A percentile compares a stretch with the other conserved stretches of the same genome.
phyloP scores from a whole-genome alignment of 2,888 invertebrate genomes.

The Drosophila birchii region DNA sequence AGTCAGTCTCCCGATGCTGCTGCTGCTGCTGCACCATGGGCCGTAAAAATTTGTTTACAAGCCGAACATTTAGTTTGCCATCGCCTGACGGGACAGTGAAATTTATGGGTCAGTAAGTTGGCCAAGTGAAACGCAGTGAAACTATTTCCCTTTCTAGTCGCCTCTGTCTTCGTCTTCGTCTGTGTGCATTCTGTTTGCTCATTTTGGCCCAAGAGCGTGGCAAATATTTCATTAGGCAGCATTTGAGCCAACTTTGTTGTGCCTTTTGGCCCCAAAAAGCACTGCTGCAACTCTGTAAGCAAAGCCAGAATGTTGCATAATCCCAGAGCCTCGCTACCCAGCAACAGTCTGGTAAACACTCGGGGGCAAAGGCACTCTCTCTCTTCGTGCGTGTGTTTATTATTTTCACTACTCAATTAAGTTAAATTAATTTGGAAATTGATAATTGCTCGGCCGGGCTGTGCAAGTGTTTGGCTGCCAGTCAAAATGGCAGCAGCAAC shows the following conservation, averaged over 20 bases:
- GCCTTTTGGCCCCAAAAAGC: slow-evolving; percentile 59
- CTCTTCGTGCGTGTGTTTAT: slow-evolving; percentile 62
- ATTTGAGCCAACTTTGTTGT: slow-evolving; percentile 69
- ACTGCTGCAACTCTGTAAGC: slow-evolving; percentile 62
- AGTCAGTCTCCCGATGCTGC: slow-evolving; percentile 9
- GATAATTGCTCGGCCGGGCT: slow-evolving; percentile 67
- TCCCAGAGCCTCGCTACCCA: slow-evolving; percentile 15
- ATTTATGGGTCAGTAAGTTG: slow-evolving; percentile 80
- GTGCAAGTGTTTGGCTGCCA: slow-evolving; percentile 51
- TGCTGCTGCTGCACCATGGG: slow-evolving; percentile 58
- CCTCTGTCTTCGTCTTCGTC: slow-evolving; percentile 25
- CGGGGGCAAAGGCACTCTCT: slow-evolving; percentile 22
- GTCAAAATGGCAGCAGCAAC: slow-evolving; percentile 53
- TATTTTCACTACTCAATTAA: slow-evolving; percentile 80
- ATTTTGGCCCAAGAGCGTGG: slow-evolving; percentile 74
- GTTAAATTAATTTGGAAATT: slow-evolving; percentile 81
- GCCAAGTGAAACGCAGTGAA: slow-evolving; percentile 57
- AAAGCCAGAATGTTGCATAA: slow-evolving; percentile 53
- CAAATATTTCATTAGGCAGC: slow-evolving; percentile 77
- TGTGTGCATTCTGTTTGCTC: slow-evolving; percentile 68
- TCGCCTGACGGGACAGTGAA: slow-evolving; percentile 61
- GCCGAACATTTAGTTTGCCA: slow-evolving; percentile 59
- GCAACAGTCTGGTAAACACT: slow-evolving; percentile 44
- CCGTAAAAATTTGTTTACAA: slow-evolving; percentile 73
- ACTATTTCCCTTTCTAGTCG: slow-evolving; percentile 15